These are phyloP conservation scores for Alcedo atthis DNA, from an alignment of 2,797 vertebrate genomes.

Conservation along the genomic window DNA sequence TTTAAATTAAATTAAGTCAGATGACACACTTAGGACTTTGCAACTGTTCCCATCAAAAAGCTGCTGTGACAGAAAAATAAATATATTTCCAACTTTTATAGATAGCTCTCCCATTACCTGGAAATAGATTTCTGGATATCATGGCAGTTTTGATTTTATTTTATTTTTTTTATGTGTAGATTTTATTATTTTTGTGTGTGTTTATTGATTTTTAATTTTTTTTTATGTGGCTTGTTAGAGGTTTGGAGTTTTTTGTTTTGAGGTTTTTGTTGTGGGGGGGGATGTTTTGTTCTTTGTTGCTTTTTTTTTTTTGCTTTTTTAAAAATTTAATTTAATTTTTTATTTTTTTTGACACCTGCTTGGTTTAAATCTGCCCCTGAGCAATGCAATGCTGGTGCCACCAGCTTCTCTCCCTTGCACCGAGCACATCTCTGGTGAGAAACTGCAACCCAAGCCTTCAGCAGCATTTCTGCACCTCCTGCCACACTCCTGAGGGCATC, in stretches of 20 bases:
- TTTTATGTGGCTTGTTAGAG: too few relatives aligned
- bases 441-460: background rate
- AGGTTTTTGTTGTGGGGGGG: too few relatives aligned
- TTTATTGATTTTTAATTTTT: too few relatives aligned
- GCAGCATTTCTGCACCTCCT: background rate
- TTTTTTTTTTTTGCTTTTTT: background rate
- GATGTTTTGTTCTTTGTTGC: background rate
- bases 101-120: rapidly evolving
- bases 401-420: background rate
- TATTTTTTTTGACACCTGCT: background rate
- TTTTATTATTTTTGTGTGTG: too few relatives aligned
- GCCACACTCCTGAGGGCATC: rapidly evolving
- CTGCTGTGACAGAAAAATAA: background rate
- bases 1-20: background rate
- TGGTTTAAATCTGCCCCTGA: background rate
- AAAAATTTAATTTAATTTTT: too few relatives aligned
- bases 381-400: background rate
- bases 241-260: too few relatives aligned
- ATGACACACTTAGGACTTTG: background rate
- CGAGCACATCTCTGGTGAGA: rapidly evolving
- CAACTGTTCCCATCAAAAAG: background rate
- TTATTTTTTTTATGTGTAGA: too few relatives aligned
- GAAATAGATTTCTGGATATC: background rate
- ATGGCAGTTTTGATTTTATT: background rate
- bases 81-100: background rate